These are phyloP conservation scores for Notospermus geniculatus DNA, from an alignment of 1,140 invertebrate species.

Conservation along the genomic window DNA sequence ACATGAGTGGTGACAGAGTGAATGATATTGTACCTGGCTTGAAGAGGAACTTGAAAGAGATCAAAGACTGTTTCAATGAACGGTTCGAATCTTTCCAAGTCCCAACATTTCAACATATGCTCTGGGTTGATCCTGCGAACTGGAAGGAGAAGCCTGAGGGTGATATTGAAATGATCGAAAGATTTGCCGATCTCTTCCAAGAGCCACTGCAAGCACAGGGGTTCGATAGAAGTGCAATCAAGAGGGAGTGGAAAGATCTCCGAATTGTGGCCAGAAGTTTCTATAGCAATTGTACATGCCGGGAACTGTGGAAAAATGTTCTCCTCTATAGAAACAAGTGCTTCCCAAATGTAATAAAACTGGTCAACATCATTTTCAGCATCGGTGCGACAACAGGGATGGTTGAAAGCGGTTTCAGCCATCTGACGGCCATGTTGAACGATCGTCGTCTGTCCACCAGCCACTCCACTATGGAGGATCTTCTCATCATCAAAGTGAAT, in stretches of 20 bases:
- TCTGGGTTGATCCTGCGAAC: conserved; percentile 1
- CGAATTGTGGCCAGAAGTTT: neutral
- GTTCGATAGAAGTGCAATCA: neutral
- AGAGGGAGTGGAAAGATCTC: conserved; percentile 1
- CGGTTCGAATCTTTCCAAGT: neutral
- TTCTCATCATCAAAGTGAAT: neutral
- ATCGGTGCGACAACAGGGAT: neutral
- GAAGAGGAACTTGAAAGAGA: neutral
- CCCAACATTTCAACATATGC: neutral
- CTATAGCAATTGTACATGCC: neutral
- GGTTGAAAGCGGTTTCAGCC: conserved; percentile 9
- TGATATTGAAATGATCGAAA: neutral
- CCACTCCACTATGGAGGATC: neutral
- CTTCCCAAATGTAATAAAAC: neutral
- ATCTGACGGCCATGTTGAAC: neutral
- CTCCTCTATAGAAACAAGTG: neutral
- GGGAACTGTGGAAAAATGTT: neutral
- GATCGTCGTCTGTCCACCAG: neutral
- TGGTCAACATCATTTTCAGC: neutral
- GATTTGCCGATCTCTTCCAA: neutral
- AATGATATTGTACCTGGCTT: neutral
- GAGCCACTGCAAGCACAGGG: neutral
- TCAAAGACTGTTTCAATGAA: neutral
- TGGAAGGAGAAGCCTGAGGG: conserved; percentile 3
- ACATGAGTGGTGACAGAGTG: neutral